These are phyloP conservation scores for Rhynchomys soricoides DNA, from an alignment of 2,113 vertebrate species.

Conservation along the genomic window DNA sequence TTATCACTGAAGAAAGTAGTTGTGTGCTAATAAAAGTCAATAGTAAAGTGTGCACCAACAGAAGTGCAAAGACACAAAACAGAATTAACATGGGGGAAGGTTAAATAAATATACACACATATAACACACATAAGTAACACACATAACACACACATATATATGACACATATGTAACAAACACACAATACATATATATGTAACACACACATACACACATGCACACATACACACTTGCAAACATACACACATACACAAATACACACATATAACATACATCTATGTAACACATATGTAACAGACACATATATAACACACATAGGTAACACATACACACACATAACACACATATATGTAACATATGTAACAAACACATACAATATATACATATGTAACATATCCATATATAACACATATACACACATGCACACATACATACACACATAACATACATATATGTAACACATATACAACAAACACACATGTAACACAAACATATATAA, in stretches of 20 bases:
- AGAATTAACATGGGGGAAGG: not conserved
- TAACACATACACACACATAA: not conserved
- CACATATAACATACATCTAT: not conserved
- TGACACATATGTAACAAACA: not conserved
- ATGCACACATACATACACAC: not conserved
- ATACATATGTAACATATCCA: not conserved
- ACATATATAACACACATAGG: not conserved
- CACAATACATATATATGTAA: not conserved
- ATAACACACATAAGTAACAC: too few species aligned
- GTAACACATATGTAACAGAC: not conserved
- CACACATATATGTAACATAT: not conserved
- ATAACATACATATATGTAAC: not conserved
- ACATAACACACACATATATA: not conserved
- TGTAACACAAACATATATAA: not conserved
- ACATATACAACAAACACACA: not conserved
- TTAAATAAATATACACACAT: not conserved
- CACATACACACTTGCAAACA: too few species aligned
- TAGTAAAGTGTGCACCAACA: not conserved
- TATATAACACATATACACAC: not conserved
- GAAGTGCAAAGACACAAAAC: not conserved
- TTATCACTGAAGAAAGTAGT: not conserved
- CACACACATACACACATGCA: not conserved
- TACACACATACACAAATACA: not conserved
- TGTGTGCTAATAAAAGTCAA: not conserved
- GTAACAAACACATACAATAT: not conserved